phyloP scores from a whole-genome alignment of 2,113 vertebrate genomes.

The Sinocyclocheilus rhinocerous region DNA sequence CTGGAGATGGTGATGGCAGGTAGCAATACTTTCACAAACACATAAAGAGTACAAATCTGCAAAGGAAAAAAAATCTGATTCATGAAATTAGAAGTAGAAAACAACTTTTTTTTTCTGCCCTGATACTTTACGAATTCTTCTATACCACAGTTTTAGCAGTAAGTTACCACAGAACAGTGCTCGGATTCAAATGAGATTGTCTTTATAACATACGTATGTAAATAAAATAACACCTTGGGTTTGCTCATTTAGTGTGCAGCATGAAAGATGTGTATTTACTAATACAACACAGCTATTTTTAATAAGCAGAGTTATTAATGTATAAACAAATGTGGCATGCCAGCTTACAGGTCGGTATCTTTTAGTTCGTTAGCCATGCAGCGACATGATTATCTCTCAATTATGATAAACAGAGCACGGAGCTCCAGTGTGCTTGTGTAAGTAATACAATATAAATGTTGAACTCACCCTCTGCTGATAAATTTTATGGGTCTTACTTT shows the following conservation, averaged over 20 bases:
- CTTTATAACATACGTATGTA: neutral
- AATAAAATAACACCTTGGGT: neutral
- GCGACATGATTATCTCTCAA: neutral
- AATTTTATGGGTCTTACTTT: neutral
- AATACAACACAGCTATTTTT: neutral
- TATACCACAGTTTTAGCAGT: neutral
- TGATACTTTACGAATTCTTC: neutral
- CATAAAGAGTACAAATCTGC: conserved; percentile 54
- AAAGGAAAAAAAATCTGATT: neutral
- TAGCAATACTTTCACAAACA: conserved; percentile 38
- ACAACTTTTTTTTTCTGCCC: neutral
- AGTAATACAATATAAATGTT: neutral
- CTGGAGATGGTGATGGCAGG: conserved; percentile 51
- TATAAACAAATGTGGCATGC: neutral
- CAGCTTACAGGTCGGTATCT: neutral
- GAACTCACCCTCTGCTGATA: neutral
- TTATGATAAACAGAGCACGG: neutral
- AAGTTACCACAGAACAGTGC: neutral
- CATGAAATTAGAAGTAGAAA: neutral
- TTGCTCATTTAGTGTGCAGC: neutral
- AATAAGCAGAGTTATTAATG: neutral
- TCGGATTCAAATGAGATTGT: neutral
- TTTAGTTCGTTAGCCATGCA: conserved; percentile 14
- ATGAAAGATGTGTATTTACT: neutral
- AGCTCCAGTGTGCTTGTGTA: neutral